These are phyloP conservation scores for Liparis tanakae DNA, from an alignment of 2,797 vertebrate species.

Conservation along the genomic window DNA sequence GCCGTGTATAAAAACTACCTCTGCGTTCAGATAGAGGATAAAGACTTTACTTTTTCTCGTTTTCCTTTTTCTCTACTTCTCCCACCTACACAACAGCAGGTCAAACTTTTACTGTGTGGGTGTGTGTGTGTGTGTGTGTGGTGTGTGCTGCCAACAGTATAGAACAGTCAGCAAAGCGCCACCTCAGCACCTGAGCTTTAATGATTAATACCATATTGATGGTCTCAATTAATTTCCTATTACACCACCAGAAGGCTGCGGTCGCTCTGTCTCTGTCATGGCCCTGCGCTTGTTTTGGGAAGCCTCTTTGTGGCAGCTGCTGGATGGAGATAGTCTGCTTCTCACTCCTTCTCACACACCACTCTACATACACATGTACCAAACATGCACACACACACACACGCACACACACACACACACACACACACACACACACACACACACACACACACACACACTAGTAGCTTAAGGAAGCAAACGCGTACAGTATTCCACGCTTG, in stretches of 20 bases:
- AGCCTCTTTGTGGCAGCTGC: slow-evolving; percentile 83
- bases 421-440: slow-evolving; percentile 43
- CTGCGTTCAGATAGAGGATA: slow-evolving; percentile 23
- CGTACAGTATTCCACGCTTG: slow-evolving; percentile 55
- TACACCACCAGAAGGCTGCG: slow-evolving; percentile 83
- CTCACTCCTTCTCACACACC: slow-evolving; percentile 47
- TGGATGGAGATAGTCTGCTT: slow-evolving; percentile 78
- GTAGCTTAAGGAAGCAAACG: slow-evolving; percentile 69
- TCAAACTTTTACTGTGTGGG: slow-evolving; percentile 78
- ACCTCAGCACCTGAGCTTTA: slow-evolving; percentile 87
- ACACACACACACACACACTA: slow-evolving; percentile 43
- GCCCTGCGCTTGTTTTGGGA: slow-evolving; percentile 77
- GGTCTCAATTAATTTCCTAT: slow-evolving; percentile 90
- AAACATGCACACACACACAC: slow-evolving; percentile 50
- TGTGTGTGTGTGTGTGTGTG: slow-evolving; percentile 45
- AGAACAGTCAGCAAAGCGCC: slow-evolving; percentile 82
- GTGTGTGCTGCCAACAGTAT: slow-evolving; percentile 68
- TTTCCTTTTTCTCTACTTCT: slow-evolving; percentile 37
- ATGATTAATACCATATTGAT: slow-evolving; percentile 91
- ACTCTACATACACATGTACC: slow-evolving; percentile 63
- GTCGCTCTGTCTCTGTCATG: slow-evolving; percentile 81
- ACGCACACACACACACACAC: slow-evolving; percentile 32
- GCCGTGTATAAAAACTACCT: slow-evolving; percentile 16
- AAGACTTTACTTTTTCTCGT: slow-evolving; percentile 25
- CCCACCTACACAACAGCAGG: slow-evolving; percentile 70